Conservation (phyloP, 2,888 invertebrate species). For the Drosophila ezoana region DNA sequence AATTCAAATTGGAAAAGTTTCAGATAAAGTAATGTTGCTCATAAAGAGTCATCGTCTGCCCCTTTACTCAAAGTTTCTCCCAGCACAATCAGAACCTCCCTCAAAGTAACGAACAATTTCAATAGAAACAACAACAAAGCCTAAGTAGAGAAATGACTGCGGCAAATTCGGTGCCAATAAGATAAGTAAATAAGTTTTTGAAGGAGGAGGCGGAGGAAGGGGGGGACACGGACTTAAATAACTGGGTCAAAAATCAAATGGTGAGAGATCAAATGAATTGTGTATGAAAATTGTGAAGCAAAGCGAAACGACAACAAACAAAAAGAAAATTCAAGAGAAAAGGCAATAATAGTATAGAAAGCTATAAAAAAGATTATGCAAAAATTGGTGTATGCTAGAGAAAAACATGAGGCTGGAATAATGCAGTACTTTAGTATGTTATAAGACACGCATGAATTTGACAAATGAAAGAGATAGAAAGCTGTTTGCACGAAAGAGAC, state of each 20-base stretch:
- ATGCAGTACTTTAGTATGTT: constrained; percentile 3
- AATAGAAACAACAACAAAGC: constrained; percentile 14
- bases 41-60: constrained; percentile 25
- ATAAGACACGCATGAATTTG: constrained; percentile 1
- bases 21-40: constrained; percentile 45
- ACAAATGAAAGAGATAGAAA: constrained; percentile 2
- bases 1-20: constrained; percentile 58
- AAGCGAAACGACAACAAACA: constrained; percentile 17
- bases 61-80: constrained; percentile 9
- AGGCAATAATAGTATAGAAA: constrained; percentile 8
- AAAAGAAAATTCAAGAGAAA: background rate
- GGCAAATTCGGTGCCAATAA: constrained; percentile 33
- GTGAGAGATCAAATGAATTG: constrained; percentile 45
- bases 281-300: constrained; percentile 17
- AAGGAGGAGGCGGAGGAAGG: background rate
- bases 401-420: background rate
- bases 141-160: constrained; percentile 27
- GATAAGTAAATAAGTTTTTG: constrained; percentile 45
- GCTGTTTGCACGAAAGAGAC: background rate
- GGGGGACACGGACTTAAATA: constrained; percentile 13
- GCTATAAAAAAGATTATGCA: constrained; percentile 49
- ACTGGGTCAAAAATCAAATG: constrained; percentile 59
- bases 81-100: background rate
- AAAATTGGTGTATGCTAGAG: constrained; percentile 4
- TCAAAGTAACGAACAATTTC: constrained; percentile 20